phyloP scores from a whole-genome alignment of 2,888 invertebrate species.

The Neoascia interrupta region DNA sequence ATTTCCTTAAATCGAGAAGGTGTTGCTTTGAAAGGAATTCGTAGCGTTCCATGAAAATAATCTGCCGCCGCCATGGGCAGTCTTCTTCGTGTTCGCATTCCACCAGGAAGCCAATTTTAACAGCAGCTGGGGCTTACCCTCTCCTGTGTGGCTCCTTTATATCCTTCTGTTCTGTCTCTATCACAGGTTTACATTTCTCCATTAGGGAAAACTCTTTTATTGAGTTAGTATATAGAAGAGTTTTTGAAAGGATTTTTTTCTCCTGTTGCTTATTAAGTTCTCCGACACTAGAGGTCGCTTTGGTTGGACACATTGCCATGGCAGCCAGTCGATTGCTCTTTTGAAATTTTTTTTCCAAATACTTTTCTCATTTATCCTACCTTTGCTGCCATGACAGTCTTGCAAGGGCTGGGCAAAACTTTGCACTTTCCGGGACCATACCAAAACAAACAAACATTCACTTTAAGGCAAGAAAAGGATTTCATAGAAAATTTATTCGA shows the following conservation, averaged over 20 bases:
- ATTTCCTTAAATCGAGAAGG: conserved; percentile 6
- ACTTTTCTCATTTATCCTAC: conserved; percentile 19
- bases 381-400: neutral
- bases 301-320: conserved; percentile 18
- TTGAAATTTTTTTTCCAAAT: conserved; percentile 1
- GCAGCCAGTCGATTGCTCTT: conserved; percentile 13
- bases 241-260: conserved; percentile 23
- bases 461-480: conserved; percentile 9
- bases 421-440: neutral
- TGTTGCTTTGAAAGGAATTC: neutral
- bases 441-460: neutral
- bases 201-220: conserved; percentile 18
- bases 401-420: conserved; percentile 9
- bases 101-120: conserved; percentile 2
- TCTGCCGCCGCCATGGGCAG: too few species aligned
- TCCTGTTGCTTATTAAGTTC: neutral
- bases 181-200: too few species aligned
- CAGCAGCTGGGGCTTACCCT: conserved; percentile 2
- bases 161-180: neutral
- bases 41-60: conserved; percentile 1
- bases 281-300: conserved; percentile 6
- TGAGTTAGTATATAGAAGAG: too few species aligned
- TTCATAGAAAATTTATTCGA: conserved; percentile 53
- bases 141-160: too few species aligned
- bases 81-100: neutral